phyloP scores from a whole-genome alignment of 2,113 vertebrate genomes.

The Gasterosteus nipponicus region DNA sequence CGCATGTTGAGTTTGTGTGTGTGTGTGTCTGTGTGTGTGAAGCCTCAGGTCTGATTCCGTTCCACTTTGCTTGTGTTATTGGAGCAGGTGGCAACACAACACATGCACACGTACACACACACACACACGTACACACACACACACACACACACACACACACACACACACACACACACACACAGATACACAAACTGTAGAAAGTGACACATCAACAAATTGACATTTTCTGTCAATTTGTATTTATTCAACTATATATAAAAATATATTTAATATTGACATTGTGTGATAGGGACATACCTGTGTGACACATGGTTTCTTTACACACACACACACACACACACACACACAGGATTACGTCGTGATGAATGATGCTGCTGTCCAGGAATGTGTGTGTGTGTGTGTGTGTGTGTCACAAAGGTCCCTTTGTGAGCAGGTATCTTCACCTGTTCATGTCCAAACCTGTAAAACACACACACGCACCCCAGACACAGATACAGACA shows the following conservation, averaged over 20 bases:
- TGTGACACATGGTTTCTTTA: neutral
- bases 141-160: constrained; percentile 10
- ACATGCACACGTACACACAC: constrained; percentile 4
- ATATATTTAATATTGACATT: no score
- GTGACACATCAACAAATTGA: constrained; percentile 19
- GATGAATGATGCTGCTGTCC: constrained; percentile 66
- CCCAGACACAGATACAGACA: no score
- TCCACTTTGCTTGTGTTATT: constrained; percentile 66
- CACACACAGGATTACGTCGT: constrained; percentile 40
- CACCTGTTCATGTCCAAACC: constrained; percentile 39
- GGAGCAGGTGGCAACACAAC: constrained; percentile 62
- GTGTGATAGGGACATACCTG: neutral
- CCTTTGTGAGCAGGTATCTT: constrained; percentile 36
- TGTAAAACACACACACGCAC: constrained; percentile 14
- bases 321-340: constrained; percentile 29
- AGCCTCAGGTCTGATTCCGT: constrained; percentile 67
- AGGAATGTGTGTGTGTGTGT: constrained; percentile 65
- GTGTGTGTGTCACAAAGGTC: constrained; percentile 36
- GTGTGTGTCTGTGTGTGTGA: constrained; percentile 31
- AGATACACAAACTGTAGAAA: neutral
- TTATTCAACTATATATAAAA: no score
- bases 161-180: constrained; percentile 18
- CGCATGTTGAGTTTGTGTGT: constrained; percentile 43
- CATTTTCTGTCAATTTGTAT: constrained; percentile 27
- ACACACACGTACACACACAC: constrained; percentile 2